Base-by-base conservation (phyloP, 2,797 vertebrate species). In the Podarcis siculus region DNA sequence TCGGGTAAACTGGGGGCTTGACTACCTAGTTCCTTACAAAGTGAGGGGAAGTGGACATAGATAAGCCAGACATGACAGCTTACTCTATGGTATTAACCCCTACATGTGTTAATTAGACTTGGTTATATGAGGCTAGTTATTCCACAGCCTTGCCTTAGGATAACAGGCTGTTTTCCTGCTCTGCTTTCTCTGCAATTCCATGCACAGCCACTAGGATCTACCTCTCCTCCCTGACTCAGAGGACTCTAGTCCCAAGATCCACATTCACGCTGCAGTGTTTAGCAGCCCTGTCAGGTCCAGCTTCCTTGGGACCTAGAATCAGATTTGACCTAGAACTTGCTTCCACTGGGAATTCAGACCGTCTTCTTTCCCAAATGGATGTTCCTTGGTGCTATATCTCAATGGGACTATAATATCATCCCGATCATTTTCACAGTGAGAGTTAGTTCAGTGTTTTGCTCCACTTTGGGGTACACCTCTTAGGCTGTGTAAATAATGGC, bases 401-500 rank as follows among this genome's bases (percentile, higher is more conserved):
- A 15, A 2, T 35, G n/a, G 30, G 23, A 55, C 21, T 23, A 55
- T 23, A n/a, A 25, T 67, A 9, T 39, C 19, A 25, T 39, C 25
- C 32, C 8, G 42, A 58, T 61, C 5, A 23, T 69, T 83, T 83
- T 72, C 45, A 37, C 37, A 45, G 23, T 80, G 69, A 72, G 23
- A 85, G 17, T 27, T 25, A 81, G 77, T 66, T 75, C 55, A 61
- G 37, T 30, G 19, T 67, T 25, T 81, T 75, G 39, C 71, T 86
- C 39, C 76, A 71, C 78, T 76, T 6, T 82, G 64, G n/a, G 23
- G 61, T 42, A 82, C 32, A 69, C 17, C 19, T n/a, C 90, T 91
- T 91, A 92, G 15, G 45, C 89, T 86, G 42, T 75, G 88, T 42
- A 91, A 92, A 88, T 55, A 83, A 5, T 32, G 35, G 12, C 27